Evolutionary conservation across 2,797 vertebrate species (phyloP), one percentile per base, ranked within the genome.

Genomic region (Sciurus carolinensis): DNA sequence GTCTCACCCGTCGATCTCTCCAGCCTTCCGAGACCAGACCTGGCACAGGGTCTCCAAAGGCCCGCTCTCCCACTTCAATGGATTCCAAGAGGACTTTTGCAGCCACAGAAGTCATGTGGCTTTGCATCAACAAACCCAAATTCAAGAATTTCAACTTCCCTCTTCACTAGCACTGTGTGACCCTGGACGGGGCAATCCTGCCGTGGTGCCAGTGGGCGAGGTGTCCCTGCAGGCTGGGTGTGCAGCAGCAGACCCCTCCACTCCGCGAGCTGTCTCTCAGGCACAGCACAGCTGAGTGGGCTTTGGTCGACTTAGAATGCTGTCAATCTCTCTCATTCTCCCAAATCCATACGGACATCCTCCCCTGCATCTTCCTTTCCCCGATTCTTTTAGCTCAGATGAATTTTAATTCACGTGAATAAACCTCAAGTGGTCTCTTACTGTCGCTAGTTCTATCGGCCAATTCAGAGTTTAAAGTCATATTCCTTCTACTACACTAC

Each of bases 211-310:
- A 39, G 1, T 42, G 12, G 22, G 22, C 15, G 81, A 36, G 36
- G 7, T 3, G 13, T 7, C 28, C 36, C 5, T 39, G 30, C n/a
- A 39, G n/a, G 39, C 33, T 33, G 20, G 6, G 17, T 28, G 50
- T 6, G 7, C 7, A 9, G 2, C 0, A 0, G 54, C 0, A 0
- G 54, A 57, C 54, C 54, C 54, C 52, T 33, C 64, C 30, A 13
- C 30, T 59, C 57, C 9, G 5, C 22, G 22, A 24, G 57, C 57
- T 33, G 28, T 57, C 54, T 57, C 54, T 9, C 20, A 42, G 64
- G 69, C 18, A 28, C 0, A 33, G 17, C 59, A 9, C 30, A n/a
- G 36, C 11, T 54, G 42, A 50, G 42, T 1, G 5, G 33, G 12
- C 17, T 75, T 64, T 4, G 54, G n/a, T 71, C 26, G 75, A 7